A percentile compares a stretch with the other conserved stretches of the same genome.
Conservation (phyloP, 2,888 invertebrate species). For the Leptopilina syphax region DNA sequence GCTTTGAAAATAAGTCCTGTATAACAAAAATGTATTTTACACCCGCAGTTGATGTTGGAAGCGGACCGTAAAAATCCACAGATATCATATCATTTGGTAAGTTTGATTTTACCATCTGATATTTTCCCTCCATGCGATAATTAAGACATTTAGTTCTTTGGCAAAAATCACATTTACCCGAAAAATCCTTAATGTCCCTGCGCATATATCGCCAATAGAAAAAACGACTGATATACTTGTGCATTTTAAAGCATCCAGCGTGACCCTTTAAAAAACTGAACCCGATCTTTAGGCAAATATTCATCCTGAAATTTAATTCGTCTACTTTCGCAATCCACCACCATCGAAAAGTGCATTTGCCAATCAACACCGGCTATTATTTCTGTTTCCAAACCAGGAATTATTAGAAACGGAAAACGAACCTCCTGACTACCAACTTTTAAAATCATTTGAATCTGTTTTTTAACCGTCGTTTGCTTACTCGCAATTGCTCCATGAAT, state of each 20-base stretch:
- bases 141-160: neutral
- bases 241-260: neutral
- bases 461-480: neutral
- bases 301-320: neutral
- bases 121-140: neutral
- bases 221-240: neutral
- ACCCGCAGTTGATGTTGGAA: neutral
- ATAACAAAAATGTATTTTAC: neutral
- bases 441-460: neutral
- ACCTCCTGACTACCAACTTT: neutral
- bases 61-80: neutral
- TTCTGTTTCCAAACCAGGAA: neutral
- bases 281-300: neutral
- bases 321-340: neutral
- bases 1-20: neutral
- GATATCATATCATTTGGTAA: neutral
- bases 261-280: neutral
- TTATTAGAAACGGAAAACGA: neutral
- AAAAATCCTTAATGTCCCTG: neutral
- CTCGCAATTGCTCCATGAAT: neutral
- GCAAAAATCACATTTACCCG: neutral
- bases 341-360: neutral
- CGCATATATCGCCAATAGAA: slow-evolving; percentile 7
- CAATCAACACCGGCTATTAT: neutral
- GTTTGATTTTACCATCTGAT: neutral